Base-by-base conservation (phyloP, 2,888 invertebrate genomes). In the Euplagia quadripunctaria region DNA sequence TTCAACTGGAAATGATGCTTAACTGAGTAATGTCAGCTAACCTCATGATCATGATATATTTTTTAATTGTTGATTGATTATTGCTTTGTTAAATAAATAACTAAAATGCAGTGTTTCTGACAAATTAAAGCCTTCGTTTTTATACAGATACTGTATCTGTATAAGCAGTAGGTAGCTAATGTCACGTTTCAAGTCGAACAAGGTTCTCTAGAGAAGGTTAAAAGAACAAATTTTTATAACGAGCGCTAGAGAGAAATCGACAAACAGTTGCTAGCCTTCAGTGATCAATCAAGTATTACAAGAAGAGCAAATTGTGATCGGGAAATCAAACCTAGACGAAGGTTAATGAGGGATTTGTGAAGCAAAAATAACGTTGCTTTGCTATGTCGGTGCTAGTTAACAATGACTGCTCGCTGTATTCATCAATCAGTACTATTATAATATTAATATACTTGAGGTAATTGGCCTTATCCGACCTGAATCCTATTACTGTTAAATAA, bases 191-290 rank as follows among this genome's bases (percentile, higher is more conserved):
- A 83, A 83, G 79, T 75, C 68, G 80, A 84, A 82, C 84, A 79
- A 84, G 85, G 83, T 82, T 77, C 76, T 78, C 76, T 78, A 84
- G 76, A 79, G 83, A 83, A 84, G 84, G 84, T 83, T 83, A 83
- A 71, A 81, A 76, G 74, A 78, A 77, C 79, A 78, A 82, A 80
- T 77, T 80, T 71, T 74, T 81, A 78, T 73, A 76, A 72, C 75
- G 75, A 84, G 70, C 51, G 74, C 74, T 76, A 65, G 72, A 72
- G 82, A 78, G 82, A 84, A 84, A 81, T 83, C 79, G 78, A 72
- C 73, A 76, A 77, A 66, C 72, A 72, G 71, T 64, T 75, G 68
- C 43, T 79, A 78, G 76, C 84, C 85, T 84, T 84, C 80, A 83
- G 73, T 80, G 79, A 76, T 82, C 78, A 84, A 78, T 80, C 79